Base-by-base conservation (phyloP, 2,113 vertebrate species). In the Trichomycterus rosablanca region DNA sequence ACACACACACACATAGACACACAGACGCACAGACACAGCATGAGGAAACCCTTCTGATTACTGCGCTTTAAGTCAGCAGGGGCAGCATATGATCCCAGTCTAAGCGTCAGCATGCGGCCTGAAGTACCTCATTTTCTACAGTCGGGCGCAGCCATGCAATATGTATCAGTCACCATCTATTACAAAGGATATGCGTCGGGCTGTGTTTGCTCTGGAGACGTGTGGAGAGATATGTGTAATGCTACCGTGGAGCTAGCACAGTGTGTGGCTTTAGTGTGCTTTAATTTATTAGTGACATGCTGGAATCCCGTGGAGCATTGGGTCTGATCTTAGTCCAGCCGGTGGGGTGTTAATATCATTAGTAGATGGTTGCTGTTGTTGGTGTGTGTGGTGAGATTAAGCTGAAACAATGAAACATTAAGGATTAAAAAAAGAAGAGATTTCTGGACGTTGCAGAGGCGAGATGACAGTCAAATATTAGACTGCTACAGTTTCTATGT, bases 21-120 rank as follows among this genome's bases (percentile, higher is more conserved):
- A 32, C 8, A 19, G 15, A 34, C 16, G 28, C 34, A 37, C 11
- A 15, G 40, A 49, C 63, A 48, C 50, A 51, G 22, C 2, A 49
- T 50, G 24, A 23, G 42, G 28, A 60, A 66, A 45, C n/a, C 56
- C 37, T 55, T 66, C 34, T 51, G 56, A 49, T 61, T 66, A 71
- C 52, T 61, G 50, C 59, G 59, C 56, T 26, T 44, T 61, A 26
- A 56, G 44, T 65, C 50, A 56, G 68, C 57, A 20, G 49, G 57
- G 65, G 18, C 57, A 34, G 37, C n/a, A 53, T 71, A 51, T 61
- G 51, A 71, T 56, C 24, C 57, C 53, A 9, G 39, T 22, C 37
- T 45, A 51, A 45, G 51, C 6, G 14, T 57, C 63, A 56, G 63
- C 63, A 61, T 56, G 57, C 22, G 44, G 57, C 20, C 40, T 55